Evolutionary conservation across 2,888 invertebrate species (phyloP).

Genomic region (Cheilosia variabilis): DNA sequence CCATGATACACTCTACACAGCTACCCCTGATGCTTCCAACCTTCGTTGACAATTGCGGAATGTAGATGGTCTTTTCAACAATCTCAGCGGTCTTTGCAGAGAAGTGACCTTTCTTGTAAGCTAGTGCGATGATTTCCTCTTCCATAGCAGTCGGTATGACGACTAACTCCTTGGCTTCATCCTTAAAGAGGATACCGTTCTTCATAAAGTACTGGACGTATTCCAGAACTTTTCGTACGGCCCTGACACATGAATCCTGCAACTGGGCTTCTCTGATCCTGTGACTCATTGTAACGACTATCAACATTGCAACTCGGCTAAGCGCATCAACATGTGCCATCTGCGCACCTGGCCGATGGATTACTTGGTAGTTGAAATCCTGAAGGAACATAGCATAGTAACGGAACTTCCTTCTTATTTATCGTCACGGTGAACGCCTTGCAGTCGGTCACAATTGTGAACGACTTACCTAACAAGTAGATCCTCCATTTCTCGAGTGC

Average conservation of each 20-base stretch:
- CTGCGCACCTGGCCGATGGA: neutral
- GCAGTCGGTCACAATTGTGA: neutral
- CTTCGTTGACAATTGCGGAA: too few relatives aligned
- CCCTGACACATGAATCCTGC: constrained; percentile 36
- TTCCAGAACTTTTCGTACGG: constrained; percentile 41
- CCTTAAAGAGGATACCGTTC: too few relatives aligned
- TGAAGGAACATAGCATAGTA: constrained; percentile 54
- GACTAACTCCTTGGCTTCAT: too few relatives aligned
- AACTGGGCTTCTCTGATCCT: constrained; percentile 15
- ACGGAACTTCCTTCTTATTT: constrained; percentile 77
- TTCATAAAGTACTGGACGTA: neutral
- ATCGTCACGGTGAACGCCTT: constrained; percentile 78
- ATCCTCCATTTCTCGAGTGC: constrained; percentile 5
- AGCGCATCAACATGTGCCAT: constrained; percentile 5
- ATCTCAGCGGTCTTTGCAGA: too few relatives aligned
- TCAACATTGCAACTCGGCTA: too few relatives aligned
- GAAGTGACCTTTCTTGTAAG: too few relatives aligned
- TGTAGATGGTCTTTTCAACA: too few relatives aligned
- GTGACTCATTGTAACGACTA: constrained; percentile 37
- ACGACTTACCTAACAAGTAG: neutral
- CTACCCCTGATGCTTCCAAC: too few relatives aligned
- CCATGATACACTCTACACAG: too few relatives aligned
- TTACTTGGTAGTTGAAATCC: constrained; percentile 41
- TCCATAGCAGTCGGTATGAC: too few relatives aligned
- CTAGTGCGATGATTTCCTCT: too few relatives aligned